These are phyloP conservation scores for Pangasius mekongensis DNA, from an alignment of 2,797 vertebrate genomes.

Conservation along the genomic window DNA sequence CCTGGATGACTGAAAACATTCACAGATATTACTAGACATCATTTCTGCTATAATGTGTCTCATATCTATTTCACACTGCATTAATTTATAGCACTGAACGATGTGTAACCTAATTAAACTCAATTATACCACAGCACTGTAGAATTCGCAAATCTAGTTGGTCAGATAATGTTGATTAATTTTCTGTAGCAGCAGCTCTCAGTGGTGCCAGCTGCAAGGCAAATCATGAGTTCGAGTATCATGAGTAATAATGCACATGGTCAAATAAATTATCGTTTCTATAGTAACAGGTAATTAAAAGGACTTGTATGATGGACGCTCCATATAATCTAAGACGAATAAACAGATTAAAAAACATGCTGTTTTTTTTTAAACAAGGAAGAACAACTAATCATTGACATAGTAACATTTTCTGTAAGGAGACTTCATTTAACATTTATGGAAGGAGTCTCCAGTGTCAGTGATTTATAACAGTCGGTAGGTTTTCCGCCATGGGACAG, in stretches of 20 bases:
- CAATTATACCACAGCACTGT: neutral
- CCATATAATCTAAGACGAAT: neutral
- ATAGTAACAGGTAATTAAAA: neutral
- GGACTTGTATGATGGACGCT: neutral
- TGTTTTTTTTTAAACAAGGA: too few species aligned
- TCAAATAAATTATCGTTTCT: neutral
- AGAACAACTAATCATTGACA: neutral
- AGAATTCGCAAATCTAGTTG: neutral
- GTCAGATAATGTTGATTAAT: neutral
- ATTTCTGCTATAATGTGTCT: neutral
- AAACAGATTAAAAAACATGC: neutral
- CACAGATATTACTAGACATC: slow-evolving; percentile 1
- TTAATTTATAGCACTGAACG: neutral
- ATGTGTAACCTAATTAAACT: neutral
- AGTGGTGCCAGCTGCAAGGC: neutral
- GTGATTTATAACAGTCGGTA: neutral
- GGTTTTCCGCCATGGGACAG: neutral
- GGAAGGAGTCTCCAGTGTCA: neutral
- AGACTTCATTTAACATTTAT: neutral
- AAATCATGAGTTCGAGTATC: neutral
- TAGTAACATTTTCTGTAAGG: neutral
- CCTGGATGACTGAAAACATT: slow-evolving; percentile 8
- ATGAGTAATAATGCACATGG: neutral
- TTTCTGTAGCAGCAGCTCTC: neutral
- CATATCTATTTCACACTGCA: slow-evolving; percentile 5